These are phyloP conservation scores for Maniola jurtina DNA, from an alignment of 1,140 invertebrate genomes.

Conservation along the genomic window DNA sequence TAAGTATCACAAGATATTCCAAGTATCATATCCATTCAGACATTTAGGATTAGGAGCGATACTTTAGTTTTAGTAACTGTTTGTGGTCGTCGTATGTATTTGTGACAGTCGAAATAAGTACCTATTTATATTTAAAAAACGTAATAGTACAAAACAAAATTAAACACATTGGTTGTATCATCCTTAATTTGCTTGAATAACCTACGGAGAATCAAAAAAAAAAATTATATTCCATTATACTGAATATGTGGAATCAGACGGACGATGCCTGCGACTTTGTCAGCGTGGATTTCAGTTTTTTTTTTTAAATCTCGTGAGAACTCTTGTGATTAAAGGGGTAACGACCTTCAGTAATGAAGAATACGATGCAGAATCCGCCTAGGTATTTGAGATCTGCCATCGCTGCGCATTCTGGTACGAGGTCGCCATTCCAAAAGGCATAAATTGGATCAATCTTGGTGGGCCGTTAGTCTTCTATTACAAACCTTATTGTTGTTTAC, in stretches of 20 bases:
- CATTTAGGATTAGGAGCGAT: slow-evolving; percentile 7
- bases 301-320: too few species aligned
- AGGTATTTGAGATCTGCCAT: too few species aligned
- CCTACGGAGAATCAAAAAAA: background rate
- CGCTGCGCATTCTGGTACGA: too few species aligned
- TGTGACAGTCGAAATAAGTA: slow-evolving; percentile 14
- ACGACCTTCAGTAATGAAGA: too few species aligned
- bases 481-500: too few species aligned
- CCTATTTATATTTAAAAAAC: slow-evolving; percentile 4
- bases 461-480: too few species aligned
- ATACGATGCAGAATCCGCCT: too few species aligned
- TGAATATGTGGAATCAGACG: background rate
- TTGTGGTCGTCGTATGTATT: slow-evolving; percentile 17
- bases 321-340: too few species aligned
- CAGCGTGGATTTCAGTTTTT: too few species aligned
- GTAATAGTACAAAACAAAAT: slow-evolving; percentile 21
- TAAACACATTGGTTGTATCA: background rate
- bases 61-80: slow-evolving; percentile 17
- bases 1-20: slow-evolving; percentile 28
- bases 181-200: background rate
- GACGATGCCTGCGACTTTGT: too few species aligned
- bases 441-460: too few species aligned
- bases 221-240: background rate
- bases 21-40: slow-evolving; percentile 22
- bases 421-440: too few species aligned